phyloP scores from a whole-genome alignment of 2,888 invertebrate species.

The Euzetes globulus region DNA sequence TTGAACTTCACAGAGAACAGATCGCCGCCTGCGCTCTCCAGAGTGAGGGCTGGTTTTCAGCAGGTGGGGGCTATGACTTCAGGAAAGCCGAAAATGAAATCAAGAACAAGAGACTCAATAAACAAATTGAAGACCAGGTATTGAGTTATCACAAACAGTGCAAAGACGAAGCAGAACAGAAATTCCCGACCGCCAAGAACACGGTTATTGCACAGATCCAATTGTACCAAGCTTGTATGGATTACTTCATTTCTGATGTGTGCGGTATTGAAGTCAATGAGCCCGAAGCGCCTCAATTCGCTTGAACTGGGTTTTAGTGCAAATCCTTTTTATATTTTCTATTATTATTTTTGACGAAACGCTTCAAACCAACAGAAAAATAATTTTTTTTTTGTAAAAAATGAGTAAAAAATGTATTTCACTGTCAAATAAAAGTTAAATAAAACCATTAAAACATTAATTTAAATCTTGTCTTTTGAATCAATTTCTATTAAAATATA shows the following conservation, averaged over 20 bases:
- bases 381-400: too few species aligned
- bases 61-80: slow-evolving; percentile 30
- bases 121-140: slow-evolving; percentile 34
- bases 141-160: slow-evolving; percentile 36
- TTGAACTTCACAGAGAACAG: slow-evolving; percentile 37
- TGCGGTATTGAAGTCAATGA: slow-evolving; percentile 37
- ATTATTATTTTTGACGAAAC: neutral
- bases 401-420: too few species aligned
- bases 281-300: slow-evolving; percentile 33
- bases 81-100: slow-evolving; percentile 37
- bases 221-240: slow-evolving; percentile 38
- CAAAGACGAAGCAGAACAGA: slow-evolving; percentile 36
- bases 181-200: slow-evolving; percentile 33
- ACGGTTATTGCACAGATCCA: slow-evolving; percentile 37
- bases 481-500: neutral
- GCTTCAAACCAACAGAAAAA: neutral
- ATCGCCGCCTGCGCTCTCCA: slow-evolving; percentile 38
- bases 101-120: slow-evolving; percentile 31
- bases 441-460: neutral
- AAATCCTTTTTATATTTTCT: neutral
- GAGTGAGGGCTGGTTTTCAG: slow-evolving; percentile 36
- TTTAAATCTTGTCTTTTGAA: neutral
- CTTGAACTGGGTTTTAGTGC: neutral
- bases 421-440: neutral
- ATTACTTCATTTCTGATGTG: slow-evolving; percentile 37